Conservation (phyloP, 2,888 invertebrate species). For the Didymodactylos carnosus region DNA sequence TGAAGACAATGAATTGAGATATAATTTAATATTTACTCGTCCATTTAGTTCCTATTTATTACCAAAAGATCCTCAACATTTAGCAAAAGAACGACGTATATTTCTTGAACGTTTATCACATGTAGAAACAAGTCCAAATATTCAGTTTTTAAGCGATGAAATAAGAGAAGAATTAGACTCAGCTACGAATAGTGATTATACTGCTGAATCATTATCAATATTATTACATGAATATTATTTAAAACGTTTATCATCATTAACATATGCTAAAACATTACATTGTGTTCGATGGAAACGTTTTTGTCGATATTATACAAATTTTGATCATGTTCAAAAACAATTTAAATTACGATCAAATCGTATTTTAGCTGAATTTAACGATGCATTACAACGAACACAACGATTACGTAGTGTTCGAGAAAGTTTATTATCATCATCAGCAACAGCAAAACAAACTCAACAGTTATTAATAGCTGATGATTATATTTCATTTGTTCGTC, state of each 20-base stretch:
- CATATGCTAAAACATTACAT: slow-evolving; percentile 26
- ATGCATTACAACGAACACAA: slow-evolving; percentile 26
- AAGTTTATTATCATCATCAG: slow-evolving; percentile 16
- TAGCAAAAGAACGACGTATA: slow-evolving; percentile 23
- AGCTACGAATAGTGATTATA: slow-evolving; percentile 18
- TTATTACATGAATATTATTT: slow-evolving; percentile 23
- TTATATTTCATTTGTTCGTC: slow-evolving; percentile 30
- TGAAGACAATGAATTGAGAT: slow-evolving; percentile 29
- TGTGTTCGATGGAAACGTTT: slow-evolving; percentile 33
- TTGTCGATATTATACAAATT: slow-evolving; percentile 21
- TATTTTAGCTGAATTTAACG: slow-evolving; percentile 27
- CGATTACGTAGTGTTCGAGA: slow-evolving; percentile 25
- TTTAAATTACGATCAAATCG: slow-evolving; percentile 23
- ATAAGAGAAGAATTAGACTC: not conserved
- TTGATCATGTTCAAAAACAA: not conserved
- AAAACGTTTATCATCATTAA: not conserved
- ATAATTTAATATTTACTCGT: slow-evolving; percentile 17
- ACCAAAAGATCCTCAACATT: slow-evolving; percentile 27
- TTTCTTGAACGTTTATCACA: slow-evolving; percentile 24
- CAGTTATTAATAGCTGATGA: slow-evolving; percentile 24
- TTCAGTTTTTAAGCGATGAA: not conserved
- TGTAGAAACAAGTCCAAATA: slow-evolving; percentile 18
- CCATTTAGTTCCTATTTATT: slow-evolving; percentile 26
- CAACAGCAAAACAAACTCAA: not conserved
- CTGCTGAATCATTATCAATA: slow-evolving; percentile 25